A percentile compares a stretch with the other conserved stretches of the same genome.
phyloP scores from a whole-genome alignment of 1,140 invertebrate genomes.

The Belonocnema kinseyi region DNA sequence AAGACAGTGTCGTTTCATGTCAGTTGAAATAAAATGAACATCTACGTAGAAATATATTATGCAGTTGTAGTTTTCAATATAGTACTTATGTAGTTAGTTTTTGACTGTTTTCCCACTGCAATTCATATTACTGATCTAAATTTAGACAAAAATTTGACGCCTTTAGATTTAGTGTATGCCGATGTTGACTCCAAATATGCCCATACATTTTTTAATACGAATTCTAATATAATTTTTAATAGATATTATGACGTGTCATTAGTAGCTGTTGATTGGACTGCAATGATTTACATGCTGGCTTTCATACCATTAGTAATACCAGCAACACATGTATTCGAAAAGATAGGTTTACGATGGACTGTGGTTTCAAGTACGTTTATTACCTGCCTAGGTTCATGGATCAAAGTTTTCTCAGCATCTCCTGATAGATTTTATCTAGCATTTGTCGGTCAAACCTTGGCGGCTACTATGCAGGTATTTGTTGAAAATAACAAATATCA shows the following conservation, averaged over 20 bases:
- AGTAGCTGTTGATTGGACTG: constrained; percentile 81
- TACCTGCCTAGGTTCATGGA: constrained; percentile 80
- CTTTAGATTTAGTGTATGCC: too few relatives aligned
- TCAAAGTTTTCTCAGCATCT: constrained; percentile 81
- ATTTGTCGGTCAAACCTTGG: constrained; percentile 83
- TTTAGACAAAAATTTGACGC: too few relatives aligned
- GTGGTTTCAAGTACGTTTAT: constrained; percentile 67
- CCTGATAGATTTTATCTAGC: constrained; percentile 80
- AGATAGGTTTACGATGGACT: constrained; percentile 66
- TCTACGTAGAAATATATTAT: too few relatives aligned
- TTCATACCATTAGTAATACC: constrained; percentile 84
- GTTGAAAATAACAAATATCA: not conserved
- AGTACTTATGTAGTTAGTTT: too few relatives aligned
- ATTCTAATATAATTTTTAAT: constrained; percentile 1
- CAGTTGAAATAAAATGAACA: too few relatives aligned
- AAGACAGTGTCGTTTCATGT: too few relatives aligned
- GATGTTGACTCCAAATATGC: too few relatives aligned
- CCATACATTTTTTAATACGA: too few relatives aligned
- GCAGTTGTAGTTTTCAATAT: too few relatives aligned
- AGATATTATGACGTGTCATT: constrained; percentile 77
- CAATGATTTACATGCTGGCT: constrained; percentile 83
- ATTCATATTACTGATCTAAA: too few relatives aligned
- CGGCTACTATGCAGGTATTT: constrained; percentile 79
- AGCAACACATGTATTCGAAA: constrained; percentile 79
- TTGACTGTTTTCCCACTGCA: too few relatives aligned